Conservation (phyloP, 2,113 vertebrate genomes). For the Xiphorhynchus elegans region DNA sequence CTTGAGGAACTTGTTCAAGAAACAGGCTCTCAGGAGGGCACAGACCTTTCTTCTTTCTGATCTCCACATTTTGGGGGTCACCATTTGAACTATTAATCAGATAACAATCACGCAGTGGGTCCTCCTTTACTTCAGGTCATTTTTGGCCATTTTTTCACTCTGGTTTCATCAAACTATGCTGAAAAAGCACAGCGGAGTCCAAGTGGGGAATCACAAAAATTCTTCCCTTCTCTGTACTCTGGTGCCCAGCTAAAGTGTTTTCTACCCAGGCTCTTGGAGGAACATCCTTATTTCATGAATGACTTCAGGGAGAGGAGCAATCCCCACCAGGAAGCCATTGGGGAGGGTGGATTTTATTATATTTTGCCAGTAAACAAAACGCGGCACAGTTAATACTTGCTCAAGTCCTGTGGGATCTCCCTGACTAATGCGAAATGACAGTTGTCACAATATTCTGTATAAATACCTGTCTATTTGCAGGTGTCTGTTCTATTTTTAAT, state of each 20-base stretch:
- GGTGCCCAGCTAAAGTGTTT: conserved; percentile 19
- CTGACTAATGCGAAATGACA: conserved; percentile 77
- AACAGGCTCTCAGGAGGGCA: background rate
- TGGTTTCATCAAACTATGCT: background rate
- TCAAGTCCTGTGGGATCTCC: conserved; percentile 62
- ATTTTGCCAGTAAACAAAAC: conserved; percentile 76
- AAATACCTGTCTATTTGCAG: conserved; percentile 74
- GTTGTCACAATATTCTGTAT: conserved; percentile 71
- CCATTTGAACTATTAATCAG: background rate
- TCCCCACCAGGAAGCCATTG: conserved; percentile 34
- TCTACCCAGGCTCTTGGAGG: background rate
- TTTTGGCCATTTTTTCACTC: background rate
- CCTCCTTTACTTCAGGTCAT: background rate
- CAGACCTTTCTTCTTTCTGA: background rate
- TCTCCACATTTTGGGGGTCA: background rate
- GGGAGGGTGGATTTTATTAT: conserved; percentile 71
- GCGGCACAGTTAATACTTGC: conserved; percentile 72
- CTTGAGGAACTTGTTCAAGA: background rate
- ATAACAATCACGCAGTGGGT: rapidly evolving
- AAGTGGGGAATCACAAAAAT: background rate
- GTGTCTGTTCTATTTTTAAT: conserved; percentile 78
- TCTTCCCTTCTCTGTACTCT: background rate
- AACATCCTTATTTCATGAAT: conserved; percentile 74
- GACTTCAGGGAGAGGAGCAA: conserved; percentile 64
- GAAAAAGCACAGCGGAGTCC: background rate